Conservation (phyloP, 2,113 vertebrate species). For the Sinosuthora webbiana region DNA sequence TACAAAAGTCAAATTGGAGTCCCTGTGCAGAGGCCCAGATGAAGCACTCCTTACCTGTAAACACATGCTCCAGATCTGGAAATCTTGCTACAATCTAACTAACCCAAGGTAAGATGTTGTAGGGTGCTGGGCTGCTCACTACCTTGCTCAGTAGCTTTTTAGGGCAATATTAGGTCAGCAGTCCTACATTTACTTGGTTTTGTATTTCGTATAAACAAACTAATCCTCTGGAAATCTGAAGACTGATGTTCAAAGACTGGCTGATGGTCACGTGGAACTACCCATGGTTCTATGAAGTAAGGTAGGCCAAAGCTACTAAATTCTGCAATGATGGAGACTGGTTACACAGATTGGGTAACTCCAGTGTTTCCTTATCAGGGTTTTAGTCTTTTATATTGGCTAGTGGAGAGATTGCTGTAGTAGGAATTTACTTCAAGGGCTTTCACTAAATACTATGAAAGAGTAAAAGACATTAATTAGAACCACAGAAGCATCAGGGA, state of each 20-base stretch:
- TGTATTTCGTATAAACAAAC: not conserved
- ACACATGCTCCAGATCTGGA: constrained; percentile 99
- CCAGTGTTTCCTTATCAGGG: not conserved
- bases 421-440: not conserved
- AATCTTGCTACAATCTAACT: constrained; percentile 97
- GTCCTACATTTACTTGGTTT: not conserved
- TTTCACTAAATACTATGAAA: not conserved
- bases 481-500: not conserved
- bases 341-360: not conserved
- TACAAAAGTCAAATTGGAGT: constrained; percentile 96
- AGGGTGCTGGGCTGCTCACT: not conserved
- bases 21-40: constrained; percentile 90
- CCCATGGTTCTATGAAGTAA: not conserved
- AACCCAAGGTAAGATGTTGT: constrained; percentile 87
- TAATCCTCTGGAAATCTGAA: not conserved
- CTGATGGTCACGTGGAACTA: not conserved
- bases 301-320: not conserved
- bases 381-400: not conserved
- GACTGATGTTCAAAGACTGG: not conserved
- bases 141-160: not conserved
- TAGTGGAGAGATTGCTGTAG: not conserved
- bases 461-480: not conserved
- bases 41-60: constrained; percentile 96
- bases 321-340: not conserved
- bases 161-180: not conserved